These are phyloP conservation scores for Gadus chalcogrammus DNA, from an alignment of 2,113 vertebrate genomes.

Conservation along the genomic window DNA sequence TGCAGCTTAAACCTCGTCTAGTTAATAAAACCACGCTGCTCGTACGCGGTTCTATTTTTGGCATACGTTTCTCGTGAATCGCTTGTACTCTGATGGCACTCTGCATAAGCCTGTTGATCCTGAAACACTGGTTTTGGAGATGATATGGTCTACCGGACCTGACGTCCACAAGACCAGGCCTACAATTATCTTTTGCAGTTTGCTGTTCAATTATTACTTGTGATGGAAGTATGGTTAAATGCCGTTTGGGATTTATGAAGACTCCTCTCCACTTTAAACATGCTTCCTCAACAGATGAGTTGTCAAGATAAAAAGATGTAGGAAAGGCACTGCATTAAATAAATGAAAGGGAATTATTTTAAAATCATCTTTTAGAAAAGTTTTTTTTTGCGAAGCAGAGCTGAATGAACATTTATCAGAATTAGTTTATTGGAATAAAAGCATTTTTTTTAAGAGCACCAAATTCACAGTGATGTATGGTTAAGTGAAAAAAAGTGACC, in stretches of 20 bases:
- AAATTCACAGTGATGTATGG: conserved; percentile 72
- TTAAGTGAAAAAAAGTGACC: conserved; percentile 37
- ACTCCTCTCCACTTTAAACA: neutral
- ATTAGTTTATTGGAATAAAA: conserved; percentile 64
- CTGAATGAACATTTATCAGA: conserved; percentile 37
- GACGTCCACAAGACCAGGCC: too few species aligned
- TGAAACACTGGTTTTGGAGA: neutral
- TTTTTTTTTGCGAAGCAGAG: neutral
- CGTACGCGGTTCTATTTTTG: conserved; percentile 36
- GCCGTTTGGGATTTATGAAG: neutral
- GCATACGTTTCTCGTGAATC: conserved; percentile 9
- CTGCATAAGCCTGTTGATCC: neutral
- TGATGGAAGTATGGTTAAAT: too few species aligned
- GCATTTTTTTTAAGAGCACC: conserved; percentile 61
- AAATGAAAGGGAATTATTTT: conserved; percentile 11
- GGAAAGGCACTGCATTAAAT: conserved; percentile 65
- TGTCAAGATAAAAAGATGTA: too few species aligned
- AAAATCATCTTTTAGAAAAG: neutral
- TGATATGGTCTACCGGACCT: too few species aligned
- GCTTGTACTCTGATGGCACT: neutral
- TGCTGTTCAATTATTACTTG: neutral
- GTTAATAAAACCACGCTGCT: conserved; percentile 9
- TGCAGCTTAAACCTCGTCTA: neutral
- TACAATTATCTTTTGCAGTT: neutral
- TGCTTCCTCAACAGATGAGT: neutral